These are phyloP conservation scores for Alentia gelatinosa DNA, from an alignment of 2,888 invertebrate species.

Conservation along the genomic window DNA sequence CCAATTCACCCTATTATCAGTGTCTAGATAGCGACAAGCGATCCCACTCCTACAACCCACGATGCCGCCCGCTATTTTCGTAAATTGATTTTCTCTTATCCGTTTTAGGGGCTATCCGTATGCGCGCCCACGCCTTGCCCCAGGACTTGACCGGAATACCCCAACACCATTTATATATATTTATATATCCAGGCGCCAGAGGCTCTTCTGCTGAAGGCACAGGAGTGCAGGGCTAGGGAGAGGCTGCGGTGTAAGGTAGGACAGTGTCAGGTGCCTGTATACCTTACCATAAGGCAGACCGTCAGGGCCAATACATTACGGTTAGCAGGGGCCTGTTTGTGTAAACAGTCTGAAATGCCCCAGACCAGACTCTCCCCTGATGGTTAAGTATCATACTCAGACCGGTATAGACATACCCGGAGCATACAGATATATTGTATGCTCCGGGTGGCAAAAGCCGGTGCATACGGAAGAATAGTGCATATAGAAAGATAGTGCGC, in stretches of 20 bases:
- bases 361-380: no score
- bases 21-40: background rate
- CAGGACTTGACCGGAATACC: background rate
- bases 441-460: no score
- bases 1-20: background rate
- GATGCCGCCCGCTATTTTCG: background rate
- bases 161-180: background rate
- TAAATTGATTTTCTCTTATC: slow-evolving; percentile 22
- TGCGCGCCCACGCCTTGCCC: background rate
- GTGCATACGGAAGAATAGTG: no score
- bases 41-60: background rate
- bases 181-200: background rate
- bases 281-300: background rate
- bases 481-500: no score
- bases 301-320: background rate
- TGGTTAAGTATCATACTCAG: no score
- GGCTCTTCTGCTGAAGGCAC: background rate
- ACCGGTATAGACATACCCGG: no score
- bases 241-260: background rate
- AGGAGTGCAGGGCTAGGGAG: background rate
- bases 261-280: background rate
- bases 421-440: no score
- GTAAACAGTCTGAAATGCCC: no score
- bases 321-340: no score
- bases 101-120: background rate